phyloP scores from a whole-genome alignment of 2,888 invertebrate species.

The Drosophila macrothrix region DNA sequence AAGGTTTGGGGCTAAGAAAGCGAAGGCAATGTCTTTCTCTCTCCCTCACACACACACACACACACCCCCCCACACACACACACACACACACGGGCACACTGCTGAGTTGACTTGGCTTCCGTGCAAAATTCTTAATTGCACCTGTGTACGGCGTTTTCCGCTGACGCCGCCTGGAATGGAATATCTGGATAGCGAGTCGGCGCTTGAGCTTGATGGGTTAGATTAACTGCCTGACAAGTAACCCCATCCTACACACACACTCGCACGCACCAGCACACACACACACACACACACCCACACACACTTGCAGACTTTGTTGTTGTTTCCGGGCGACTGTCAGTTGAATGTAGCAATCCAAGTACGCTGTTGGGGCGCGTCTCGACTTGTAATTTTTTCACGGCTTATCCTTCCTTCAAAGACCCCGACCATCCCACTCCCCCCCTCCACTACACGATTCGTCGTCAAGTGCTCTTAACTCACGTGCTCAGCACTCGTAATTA shows the following conservation, averaged over 20 bases:
- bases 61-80: conserved; percentile 3
- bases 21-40: background rate
- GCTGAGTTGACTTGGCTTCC: conserved; percentile 78
- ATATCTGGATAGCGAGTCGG: conserved; percentile 72
- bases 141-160: conserved; percentile 78
- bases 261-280: conserved; percentile 28
- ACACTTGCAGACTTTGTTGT: conserved; percentile 58
- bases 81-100: conserved; percentile 12
- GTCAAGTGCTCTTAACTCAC: conserved; percentile 76
- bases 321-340: conserved; percentile 70
- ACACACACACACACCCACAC: conserved; percentile 29
- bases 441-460: conserved; percentile 16
- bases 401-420: conserved; percentile 51
- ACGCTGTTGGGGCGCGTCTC: conserved; percentile 52
- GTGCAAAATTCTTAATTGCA: conserved; percentile 82
- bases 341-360: conserved; percentile 42
- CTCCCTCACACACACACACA: conserved; percentile 3
- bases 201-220: conserved; percentile 75
- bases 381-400: conserved; percentile 77
- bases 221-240: conserved; percentile 83
- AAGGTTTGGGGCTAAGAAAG: conserved; percentile 12
- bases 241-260: conserved; percentile 61
- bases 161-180: conserved; percentile 68
- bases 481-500: conserved; percentile 81
- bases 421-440: background rate